Conservation (phyloP, 2,113 vertebrate genomes). For the Cichladusa arquata region DNA sequence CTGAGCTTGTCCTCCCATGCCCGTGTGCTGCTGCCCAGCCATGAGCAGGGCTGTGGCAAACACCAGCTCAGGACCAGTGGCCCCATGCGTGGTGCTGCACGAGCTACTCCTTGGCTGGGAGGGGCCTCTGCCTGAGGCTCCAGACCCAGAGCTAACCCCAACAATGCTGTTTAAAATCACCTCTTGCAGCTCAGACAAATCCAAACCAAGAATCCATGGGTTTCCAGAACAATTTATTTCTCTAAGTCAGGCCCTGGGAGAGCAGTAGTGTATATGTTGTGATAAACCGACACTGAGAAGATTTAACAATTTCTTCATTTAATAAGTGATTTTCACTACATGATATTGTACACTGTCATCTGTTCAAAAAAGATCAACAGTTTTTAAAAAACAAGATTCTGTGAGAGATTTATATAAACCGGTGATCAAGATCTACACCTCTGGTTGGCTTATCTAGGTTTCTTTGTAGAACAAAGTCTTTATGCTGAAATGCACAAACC, state of each 20-base stretch:
- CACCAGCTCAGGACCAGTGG: not conserved
- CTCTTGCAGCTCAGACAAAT: conserved; percentile 44
- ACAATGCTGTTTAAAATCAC: not conserved
- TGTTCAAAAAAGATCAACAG: conserved; percentile 77
- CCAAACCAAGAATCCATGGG: not conserved
- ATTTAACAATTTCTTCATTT: conserved; percentile 78
- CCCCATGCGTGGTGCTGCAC: not conserved
- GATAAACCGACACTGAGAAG: conserved; percentile 71
- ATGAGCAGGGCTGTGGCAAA: not conserved
- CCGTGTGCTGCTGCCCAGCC: not conserved
- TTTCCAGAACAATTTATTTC: conserved; percentile 73
- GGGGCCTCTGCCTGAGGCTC: not conserved
- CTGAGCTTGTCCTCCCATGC: rapidly evolving
- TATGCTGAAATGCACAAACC: conserved; percentile 56
- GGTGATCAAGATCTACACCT: conserved; percentile 58
- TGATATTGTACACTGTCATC: conserved; percentile 76
- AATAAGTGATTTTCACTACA: conserved; percentile 81
- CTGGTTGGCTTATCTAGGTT: conserved; percentile 50
- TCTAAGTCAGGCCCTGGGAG: conserved; percentile 28
- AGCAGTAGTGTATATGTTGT: conserved; percentile 42
- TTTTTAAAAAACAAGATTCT: conserved; percentile 74
- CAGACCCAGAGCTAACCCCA: not conserved
- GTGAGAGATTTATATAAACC: conserved; percentile 73
- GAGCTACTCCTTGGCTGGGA: not conserved
- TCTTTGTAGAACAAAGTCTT: conserved; percentile 68